Evolutionary conservation across 64 coral and sea anemone genomes (phyloP), one percentile per base, ranked within the genome.

Genomic region (Montipora cactus): DNA sequence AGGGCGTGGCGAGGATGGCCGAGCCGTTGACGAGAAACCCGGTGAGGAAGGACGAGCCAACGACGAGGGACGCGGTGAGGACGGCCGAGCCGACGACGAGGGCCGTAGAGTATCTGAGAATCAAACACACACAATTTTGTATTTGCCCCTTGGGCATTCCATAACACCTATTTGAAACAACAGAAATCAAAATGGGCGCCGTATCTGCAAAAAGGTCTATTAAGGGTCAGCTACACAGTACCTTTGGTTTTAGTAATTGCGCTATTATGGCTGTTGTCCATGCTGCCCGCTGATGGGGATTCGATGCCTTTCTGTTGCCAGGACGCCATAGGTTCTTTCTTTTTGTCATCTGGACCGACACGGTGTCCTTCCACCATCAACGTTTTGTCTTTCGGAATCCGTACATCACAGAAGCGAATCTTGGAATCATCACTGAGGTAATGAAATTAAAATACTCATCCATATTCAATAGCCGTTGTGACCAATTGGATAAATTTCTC

Each of bases 361-460:
- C 94, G 95, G 8, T 79, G 90, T 3, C 95, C 95, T 18, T 94
- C 84, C 47, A 97, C 91, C 84, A 97, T 94, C 18, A 97, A 69
- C 3, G 89, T 84, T 7, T 93, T 67, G 37, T 97, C 95, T 72
- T 92, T 89, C 13, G 95, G 89, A 44, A 97, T 97, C 13, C 95
- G 84, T 5, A 97, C 89, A 67, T 94, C 92, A 8, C n/a, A 80
- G 47, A 51, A 61, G 13, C 84, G 92, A 57, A 67, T 71, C 48
- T 86, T 86, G 4, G 47, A 15, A 51, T 88, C 92, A 23, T 93
- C 92, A 62, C 92, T 93, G 21, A 14, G 47, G 8, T 14, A 80
- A 52, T 19, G 55, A 1, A 37, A 84, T 59, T 28, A 61, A 64
- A 23, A 28, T 28, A 28, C 1, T 28, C 1, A 28, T 28, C 28